phyloP scores from a whole-genome alignment of 2,888 invertebrate genomes.

The Nebria brevicollis region DNA sequence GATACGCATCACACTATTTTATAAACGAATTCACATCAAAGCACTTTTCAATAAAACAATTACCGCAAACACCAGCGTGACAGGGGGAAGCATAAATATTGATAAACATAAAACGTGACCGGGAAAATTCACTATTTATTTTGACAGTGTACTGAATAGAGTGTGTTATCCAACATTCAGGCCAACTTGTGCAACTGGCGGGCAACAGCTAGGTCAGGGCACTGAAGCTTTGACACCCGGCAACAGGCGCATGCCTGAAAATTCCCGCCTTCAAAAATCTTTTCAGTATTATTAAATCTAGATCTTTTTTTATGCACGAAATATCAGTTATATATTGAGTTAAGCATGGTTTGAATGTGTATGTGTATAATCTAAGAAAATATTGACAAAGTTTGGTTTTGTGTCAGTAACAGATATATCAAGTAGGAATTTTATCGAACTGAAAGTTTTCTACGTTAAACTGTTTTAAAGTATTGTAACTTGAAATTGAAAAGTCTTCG shows the following conservation, averaged over 20 bases:
- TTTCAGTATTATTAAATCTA: neutral
- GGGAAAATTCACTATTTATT: neutral
- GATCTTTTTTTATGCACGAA: no score
- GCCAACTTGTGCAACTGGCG: slow-evolving; percentile 17
- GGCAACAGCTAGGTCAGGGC: slow-evolving; percentile 24
- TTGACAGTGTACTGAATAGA: neutral
- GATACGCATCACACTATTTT: no score
- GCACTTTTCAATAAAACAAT: neutral
- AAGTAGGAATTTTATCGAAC: no score
- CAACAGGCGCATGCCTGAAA: neutral
- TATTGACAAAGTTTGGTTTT: no score
- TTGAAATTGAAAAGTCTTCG: no score
- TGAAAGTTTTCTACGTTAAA: no score
- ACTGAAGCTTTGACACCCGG: slow-evolving; percentile 5
- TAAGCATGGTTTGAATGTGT: no score
- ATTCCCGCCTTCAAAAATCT: neutral
- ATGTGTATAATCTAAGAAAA: no score
- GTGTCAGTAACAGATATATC: no score
- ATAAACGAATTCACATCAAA: no score
- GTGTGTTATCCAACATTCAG: neutral
- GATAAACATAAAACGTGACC: neutral
- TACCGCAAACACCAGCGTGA: neutral
- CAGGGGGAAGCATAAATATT: neutral
- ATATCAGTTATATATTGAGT: no score
- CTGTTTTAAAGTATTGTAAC: no score